These are phyloP conservation scores for Oxyura jamaicensis DNA, from an alignment of 2,113 vertebrate genomes.

Conservation along the genomic window DNA sequence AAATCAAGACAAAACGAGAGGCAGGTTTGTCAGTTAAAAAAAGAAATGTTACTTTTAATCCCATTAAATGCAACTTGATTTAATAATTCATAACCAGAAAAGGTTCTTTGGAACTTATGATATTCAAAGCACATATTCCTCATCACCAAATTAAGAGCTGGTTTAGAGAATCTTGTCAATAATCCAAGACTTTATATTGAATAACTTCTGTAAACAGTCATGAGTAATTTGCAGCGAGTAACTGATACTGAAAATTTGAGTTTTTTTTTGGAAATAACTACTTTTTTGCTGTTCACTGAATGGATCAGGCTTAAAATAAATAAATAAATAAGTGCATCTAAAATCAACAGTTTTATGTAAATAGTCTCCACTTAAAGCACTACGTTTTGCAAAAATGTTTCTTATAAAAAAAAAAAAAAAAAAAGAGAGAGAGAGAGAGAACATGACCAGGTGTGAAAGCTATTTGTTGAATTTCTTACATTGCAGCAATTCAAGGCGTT, in stretches of 20 bases:
- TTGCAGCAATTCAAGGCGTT: background rate
- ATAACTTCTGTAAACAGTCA: background rate
- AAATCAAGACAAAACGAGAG: background rate
- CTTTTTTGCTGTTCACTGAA: background rate
- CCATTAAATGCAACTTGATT: background rate
- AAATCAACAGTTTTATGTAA: background rate
- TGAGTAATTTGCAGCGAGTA: background rate
- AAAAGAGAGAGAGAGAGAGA: background rate
- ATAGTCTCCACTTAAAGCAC: background rate
- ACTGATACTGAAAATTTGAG: background rate
- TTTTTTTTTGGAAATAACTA: background rate
- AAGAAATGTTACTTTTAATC: background rate
- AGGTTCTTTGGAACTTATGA: background rate
- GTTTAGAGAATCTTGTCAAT: background rate
- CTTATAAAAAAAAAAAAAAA: background rate
- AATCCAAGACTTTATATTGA: background rate
- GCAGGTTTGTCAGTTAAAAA: background rate
- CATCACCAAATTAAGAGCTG: background rate
- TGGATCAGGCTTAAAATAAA: background rate
- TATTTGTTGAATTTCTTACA: slow-evolving; percentile 19
- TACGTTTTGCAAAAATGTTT: background rate
- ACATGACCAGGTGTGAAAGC: background rate
- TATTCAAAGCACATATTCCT: background rate
- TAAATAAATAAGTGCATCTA: background rate
- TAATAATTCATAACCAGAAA: background rate